Conservation (phyloP, 2,888 invertebrate species). For the Unio pictorum region DNA sequence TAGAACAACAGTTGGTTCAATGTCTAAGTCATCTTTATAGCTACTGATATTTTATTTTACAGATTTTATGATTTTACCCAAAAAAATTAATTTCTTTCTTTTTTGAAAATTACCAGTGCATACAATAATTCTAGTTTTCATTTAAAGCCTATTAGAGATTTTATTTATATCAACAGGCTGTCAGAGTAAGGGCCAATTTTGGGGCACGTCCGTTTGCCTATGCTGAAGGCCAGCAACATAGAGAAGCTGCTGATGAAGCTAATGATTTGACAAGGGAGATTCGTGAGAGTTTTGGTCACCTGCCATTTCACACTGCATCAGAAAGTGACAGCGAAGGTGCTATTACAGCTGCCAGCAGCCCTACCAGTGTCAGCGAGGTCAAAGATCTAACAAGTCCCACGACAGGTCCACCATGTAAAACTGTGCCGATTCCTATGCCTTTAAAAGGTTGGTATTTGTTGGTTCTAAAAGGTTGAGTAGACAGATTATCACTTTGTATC, state of each 20-base stretch:
- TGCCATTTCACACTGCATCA: conserved; percentile 67
- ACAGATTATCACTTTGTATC: no score
- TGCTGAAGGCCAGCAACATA: conserved; percentile 67
- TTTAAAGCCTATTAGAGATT: no score
- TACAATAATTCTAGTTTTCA: no score
- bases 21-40: no score
- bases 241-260: conserved; percentile 68
- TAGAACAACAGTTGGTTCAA: no score
- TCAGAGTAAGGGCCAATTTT: conserved; percentile 69
- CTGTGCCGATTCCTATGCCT: conserved; percentile 55
- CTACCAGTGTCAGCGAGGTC: conserved; percentile 35
- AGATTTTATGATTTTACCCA: no score
- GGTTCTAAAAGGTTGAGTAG: no score
- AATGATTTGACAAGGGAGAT: conserved; percentile 67
- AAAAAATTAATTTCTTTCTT: no score
- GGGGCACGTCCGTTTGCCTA: conserved; percentile 68
- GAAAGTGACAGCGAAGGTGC: conserved; percentile 68
- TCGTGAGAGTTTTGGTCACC: conserved; percentile 64
- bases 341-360: conserved; percentile 41
- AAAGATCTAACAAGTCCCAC: conserved; percentile 29
- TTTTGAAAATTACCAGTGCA: no score
- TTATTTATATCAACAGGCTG: conserved; percentile 45
- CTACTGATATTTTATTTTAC: no score
- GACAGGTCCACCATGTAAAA: conserved; percentile 60
- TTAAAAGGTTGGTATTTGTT: conserved; percentile 51